Base-by-base conservation (phyloP, 2,888 invertebrate genomes). In the Taenaris catops region DNA sequence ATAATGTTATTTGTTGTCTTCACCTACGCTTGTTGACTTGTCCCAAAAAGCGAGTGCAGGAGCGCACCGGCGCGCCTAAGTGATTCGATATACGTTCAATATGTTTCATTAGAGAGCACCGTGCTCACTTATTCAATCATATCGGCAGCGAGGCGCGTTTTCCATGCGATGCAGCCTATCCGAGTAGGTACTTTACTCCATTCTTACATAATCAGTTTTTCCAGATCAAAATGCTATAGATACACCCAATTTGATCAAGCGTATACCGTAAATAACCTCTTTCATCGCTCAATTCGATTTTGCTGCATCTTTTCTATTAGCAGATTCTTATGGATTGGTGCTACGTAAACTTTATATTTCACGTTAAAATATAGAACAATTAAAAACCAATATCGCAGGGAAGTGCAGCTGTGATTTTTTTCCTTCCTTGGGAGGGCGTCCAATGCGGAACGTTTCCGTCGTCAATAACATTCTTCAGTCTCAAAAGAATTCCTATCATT, bases 21-120 rank as follows among this genome's bases (percentile, higher is more conserved):
- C 75, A 79, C 79, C 80, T 76, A 76, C 72, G 73, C 64, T 73
- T 75, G 78, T 79, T 78, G 75, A 63, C 64, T 59, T 63, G 66
- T 57, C 58, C 66, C 64, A 63, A 75, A 74, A 76, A 72, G 70
- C 63, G 72, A 75, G 70, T 78, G 76, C 78, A 78, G 70, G 57
- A 73, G 74, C 78, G 74, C 75, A 75, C 65, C 65, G 61, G 60
- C 53, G 64, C 63, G 65, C 63, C 79, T 86, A 86, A 86, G 84
- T 86, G 84, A 80, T 79, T 81, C 81, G 78, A 86, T 84, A 84
- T 79, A 79, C 71, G 75, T 80, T 81, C 84, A 83, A 84, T 84
- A 84, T 81, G 83, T 84, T 84, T 86, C 83, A 84, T 86, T 84
- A 86, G 68, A 70, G 60, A 72, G 69, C 62, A 53, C 73, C 69